Conservation (phyloP, 1,140 invertebrate species). For the Drosophila ironensis region DNA sequence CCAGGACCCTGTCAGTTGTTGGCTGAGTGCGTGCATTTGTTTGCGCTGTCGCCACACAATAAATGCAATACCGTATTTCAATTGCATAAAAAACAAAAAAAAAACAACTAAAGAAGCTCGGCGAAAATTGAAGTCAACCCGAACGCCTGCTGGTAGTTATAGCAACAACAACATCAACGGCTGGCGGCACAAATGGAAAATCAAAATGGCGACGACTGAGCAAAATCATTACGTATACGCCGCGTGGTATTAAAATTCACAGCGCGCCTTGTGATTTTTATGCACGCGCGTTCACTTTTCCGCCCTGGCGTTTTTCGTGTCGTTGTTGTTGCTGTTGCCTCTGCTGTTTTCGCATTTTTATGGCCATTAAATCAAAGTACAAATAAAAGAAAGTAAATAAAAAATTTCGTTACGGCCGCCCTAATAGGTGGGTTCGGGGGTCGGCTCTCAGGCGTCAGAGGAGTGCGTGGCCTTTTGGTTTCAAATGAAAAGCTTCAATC, state of each 20-base stretch:
- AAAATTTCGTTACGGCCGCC: constrained; percentile 65
- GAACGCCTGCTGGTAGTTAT: constrained; percentile 10
- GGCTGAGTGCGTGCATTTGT: constrained; percentile 28
- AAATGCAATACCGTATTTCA: constrained; percentile 63
- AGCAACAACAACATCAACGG: constrained; percentile 13
- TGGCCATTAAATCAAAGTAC: constrained; percentile 76
- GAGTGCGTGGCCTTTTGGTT: constrained; percentile 36
- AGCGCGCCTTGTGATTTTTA: constrained; percentile 61
- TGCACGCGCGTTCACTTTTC: constrained; percentile 38
- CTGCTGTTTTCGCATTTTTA: constrained; percentile 38
- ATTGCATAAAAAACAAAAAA: constrained; percentile 42
- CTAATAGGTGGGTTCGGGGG: constrained; percentile 20
- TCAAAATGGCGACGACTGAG: constrained; percentile 44
- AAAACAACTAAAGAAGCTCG: not conserved
- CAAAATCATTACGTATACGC: constrained; percentile 70
- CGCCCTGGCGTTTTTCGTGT: constrained; percentile 6
- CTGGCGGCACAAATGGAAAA: constrained; percentile 36
- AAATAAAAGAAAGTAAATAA: constrained; percentile 76
- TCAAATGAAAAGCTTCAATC: constrained; percentile 68
- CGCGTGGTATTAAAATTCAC: constrained; percentile 69
- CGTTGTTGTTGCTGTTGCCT: constrained; percentile 8
- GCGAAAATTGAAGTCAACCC: constrained; percentile 37
- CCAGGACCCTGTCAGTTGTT: constrained; percentile 8
- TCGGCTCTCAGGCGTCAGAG: not conserved
- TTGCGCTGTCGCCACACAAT: constrained; percentile 53